phyloP scores from a whole-genome alignment of 2,113 vertebrate species.

The Leucoraja erinaceus region DNA sequence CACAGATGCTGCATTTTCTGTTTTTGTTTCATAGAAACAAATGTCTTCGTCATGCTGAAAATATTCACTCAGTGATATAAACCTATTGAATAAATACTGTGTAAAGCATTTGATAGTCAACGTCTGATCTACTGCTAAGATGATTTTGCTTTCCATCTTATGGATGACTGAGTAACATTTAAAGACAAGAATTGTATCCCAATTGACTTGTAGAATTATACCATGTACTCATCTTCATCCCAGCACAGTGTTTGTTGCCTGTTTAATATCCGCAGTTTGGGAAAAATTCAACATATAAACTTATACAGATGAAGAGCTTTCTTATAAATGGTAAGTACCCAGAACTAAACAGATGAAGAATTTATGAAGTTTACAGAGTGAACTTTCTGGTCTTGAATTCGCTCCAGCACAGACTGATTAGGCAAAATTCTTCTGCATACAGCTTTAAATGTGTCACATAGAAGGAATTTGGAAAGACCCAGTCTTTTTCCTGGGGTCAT shows the following conservation, averaged over 20 bases:
- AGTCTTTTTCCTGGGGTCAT: not conserved
- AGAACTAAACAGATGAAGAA: not conserved
- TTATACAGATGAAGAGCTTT: not conserved
- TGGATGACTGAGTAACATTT: not conserved
- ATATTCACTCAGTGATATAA: not conserved
- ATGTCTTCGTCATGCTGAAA: not conserved
- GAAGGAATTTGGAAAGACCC: constrained; percentile 8
- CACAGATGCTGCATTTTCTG: too few relatives aligned
- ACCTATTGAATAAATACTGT: not conserved
- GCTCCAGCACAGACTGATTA: not conserved
- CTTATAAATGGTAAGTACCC: not conserved
- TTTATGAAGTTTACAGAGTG: not conserved
- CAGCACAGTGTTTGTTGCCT: not conserved
- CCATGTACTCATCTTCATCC: not conserved
- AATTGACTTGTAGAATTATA: too few relatives aligned
- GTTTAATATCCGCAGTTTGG: not conserved
- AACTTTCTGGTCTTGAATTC: not conserved
- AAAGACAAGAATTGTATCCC: not conserved
- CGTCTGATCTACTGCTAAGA: not conserved
- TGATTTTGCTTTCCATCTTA: not conserved
- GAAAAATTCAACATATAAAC: not conserved
- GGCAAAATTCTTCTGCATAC: not conserved
- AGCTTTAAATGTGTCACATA: not conserved
- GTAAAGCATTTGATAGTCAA: not conserved
- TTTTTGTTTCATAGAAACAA: not conserved